Base-by-base conservation (phyloP, 1,140 invertebrate species). In the Drosophila kepulauana region DNA sequence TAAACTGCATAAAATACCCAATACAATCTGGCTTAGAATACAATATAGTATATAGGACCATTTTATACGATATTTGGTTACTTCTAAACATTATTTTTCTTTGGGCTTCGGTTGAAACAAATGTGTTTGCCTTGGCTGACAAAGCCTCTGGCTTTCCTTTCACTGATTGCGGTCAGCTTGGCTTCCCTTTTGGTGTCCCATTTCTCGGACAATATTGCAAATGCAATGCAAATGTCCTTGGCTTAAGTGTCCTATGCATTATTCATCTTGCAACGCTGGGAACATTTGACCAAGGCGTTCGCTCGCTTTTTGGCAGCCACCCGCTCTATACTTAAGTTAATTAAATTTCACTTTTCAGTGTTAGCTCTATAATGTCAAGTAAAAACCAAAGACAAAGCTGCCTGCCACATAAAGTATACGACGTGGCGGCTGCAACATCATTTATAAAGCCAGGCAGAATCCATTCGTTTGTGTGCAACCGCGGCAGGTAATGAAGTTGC, bases 251-350 rank as follows among this genome's bases (percentile, higher is more conserved):
- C 16, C 20, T n/a, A 30, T 75, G 66, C 72, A 75, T 75, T 69
- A 75, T 75, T 75, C 72, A 69, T 75, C 11, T 62, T 41, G 48
- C 71, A 25, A 20, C 49, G n/a, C n/a, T 8, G 30, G 48, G 41
- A 35, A 43, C n/a, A 51, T 3, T 56, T 30, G 25, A n/a, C 7
- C 7, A 25, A 6, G 6, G n/a, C 51, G 20, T 16, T 59, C 8
- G 30, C 28, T 59, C n/a, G 56, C 71, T 59, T 63, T 63, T 67
- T 63, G 35, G 61, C 52, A 67, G 57, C 25, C 49, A 13, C 8
- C 33, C 43, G 56, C 25, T 52, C 41, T 70, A 61, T 79, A 84
- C 84, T 88, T 88, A 89, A 88, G 67, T 81, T 88, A 88, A 89
- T 88, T 89, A 89, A 89, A 89, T 67, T 77, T 70, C 70, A 67